Conservation (phyloP, 2,888 invertebrate genomes). For the Drosophila phalerata region DNA sequence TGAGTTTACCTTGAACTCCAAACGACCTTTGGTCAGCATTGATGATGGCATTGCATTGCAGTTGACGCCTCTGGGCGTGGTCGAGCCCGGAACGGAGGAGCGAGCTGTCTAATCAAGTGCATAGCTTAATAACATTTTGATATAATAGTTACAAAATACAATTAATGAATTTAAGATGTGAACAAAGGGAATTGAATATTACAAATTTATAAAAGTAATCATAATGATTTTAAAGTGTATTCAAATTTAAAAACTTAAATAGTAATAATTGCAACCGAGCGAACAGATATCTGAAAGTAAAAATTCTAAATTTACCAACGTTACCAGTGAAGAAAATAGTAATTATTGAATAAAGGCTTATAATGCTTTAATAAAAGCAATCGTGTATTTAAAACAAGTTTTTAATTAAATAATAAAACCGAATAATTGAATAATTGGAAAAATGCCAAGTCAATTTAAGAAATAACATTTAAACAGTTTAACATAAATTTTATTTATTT, state of each 20-base stretch:
- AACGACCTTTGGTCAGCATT: slow-evolving; percentile 64
- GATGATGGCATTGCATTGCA: slow-evolving; percentile 77
- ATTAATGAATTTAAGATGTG: slow-evolving; percentile 51
- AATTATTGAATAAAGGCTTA: background rate
- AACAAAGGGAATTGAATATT: slow-evolving; percentile 13
- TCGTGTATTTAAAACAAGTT: background rate
- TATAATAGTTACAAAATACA: background rate
- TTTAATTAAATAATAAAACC: too few species aligned
- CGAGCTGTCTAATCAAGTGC: slow-evolving; percentile 51
- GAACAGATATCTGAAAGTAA: background rate
- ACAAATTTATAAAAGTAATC: background rate
- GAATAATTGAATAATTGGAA: too few species aligned
- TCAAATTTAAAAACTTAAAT: background rate
- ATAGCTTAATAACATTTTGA: too few species aligned
- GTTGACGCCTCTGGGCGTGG: slow-evolving; percentile 69
- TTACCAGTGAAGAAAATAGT: background rate
- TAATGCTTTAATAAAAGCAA: background rate
- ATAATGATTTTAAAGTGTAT: background rate
- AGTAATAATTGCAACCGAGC: background rate
- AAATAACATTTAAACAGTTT: background rate
- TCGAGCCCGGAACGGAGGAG: slow-evolving; percentile 67
- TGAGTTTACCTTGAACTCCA: slow-evolving; percentile 75
- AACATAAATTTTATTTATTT: slow-evolving; percentile 54
- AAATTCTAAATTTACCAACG: background rate
- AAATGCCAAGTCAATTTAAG: background rate